Percentiles rank a stretch among this genome's conserved stretches.
phyloP scores from a whole-genome alignment of 2,797 vertebrate genomes.

The Phoebastria nigripes region DNA sequence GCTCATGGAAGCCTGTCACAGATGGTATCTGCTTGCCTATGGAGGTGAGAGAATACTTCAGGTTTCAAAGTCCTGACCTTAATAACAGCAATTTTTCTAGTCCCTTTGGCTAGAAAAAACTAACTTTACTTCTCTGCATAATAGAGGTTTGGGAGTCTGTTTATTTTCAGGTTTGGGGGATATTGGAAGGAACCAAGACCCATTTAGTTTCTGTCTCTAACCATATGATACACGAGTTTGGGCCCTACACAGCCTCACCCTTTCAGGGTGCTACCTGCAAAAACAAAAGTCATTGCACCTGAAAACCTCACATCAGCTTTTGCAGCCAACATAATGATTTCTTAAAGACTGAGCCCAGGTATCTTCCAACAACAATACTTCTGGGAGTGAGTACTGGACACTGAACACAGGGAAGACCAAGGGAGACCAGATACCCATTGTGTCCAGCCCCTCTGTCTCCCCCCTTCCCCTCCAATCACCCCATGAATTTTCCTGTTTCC shows the following conservation, averaged over 20 bases:
- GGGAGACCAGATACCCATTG: neutral
- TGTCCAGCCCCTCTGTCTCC: neutral
- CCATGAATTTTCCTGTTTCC: neutral
- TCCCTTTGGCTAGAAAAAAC: neutral
- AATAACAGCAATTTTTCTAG: neutral
- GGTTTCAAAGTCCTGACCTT: neutral
- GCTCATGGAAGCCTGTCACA: neutral
- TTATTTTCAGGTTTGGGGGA: too few species aligned
- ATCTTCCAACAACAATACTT: accelerated
- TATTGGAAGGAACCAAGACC: neutral
- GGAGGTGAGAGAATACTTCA: neutral
- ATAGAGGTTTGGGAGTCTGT: too few species aligned
- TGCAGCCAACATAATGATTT: neutral
- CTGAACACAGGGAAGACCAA: neutral
- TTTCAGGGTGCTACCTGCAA: neutral
- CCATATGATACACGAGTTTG: accelerated
- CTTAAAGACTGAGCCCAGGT: neutral
- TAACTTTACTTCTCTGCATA: neutral
- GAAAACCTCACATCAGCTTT: neutral
- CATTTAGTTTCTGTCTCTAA: accelerated
- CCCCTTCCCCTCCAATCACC: neutral
- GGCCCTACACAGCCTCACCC: neutral
- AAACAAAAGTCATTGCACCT: accelerated
- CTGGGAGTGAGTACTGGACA: accelerated
- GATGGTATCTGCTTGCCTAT: accelerated